Evolutionary conservation across 2,888 invertebrate species (phyloP), one percentile per base, ranked within the genome.

Genomic region (Chirona hameri): DNA sequence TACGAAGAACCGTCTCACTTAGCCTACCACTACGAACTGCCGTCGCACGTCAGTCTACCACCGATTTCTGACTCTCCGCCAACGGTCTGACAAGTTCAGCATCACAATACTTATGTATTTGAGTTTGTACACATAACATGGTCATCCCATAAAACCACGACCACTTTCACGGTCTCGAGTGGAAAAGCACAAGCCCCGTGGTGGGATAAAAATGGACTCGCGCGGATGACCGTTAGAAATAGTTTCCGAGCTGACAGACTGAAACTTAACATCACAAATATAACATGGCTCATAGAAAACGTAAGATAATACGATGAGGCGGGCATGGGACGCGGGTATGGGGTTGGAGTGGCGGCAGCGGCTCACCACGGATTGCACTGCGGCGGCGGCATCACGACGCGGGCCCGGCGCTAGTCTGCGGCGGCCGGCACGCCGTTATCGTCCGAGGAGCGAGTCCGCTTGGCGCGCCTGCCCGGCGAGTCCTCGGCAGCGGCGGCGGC

Each of bases 241-340:
- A 5, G n/a, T 39, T 72, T 21, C 29, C 12, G 72, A 72, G 31
- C 21, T 18, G 18, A 31, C 72, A 15, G 31, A 31, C n/a, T 24
- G 72, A 72, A 69, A 72, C 72, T 39, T 72, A 72, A 72, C 72
- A 72, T 39, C 69, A 69, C 72, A 21, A 39, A 72, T 72, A 72
- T 72, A 72, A 72, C 72, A 72, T 21, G 21, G 39, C 72, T 72
- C 21, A 39, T 72, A 72, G 72, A 69, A 72, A 72, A 72, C 72
- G 72, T 72, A 72, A 72, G 29, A 72, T 39, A 39, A 39, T 72
- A 39, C 72, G 29, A 39, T 72, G 72, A 15, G 15, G 69, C 10
- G 21, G 69, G 14, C 3, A n/a, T 14, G 72, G 18, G 31, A 3
- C 72, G 72, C 72, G 14, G 31, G 72, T 18, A 29, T 10, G 24